These are phyloP conservation scores for Charanyca ferruginea DNA, from an alignment of 2,888 invertebrate genomes.

Conservation along the genomic window DNA sequence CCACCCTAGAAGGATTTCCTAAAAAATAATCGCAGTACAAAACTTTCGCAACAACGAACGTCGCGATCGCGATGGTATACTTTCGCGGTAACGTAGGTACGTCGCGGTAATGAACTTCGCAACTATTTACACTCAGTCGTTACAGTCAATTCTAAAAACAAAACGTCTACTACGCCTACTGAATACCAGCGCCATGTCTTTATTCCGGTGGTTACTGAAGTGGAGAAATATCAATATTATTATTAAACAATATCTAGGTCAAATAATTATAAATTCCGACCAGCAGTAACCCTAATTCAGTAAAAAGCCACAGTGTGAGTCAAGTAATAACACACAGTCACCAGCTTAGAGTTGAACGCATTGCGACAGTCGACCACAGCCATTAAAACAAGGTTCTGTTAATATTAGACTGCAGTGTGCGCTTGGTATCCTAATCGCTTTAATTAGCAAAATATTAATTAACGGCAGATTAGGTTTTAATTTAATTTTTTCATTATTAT, in stretches of 20 bases:
- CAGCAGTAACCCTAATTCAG: not conserved
- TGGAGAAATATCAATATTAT: no score
- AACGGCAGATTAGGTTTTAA: not conserved
- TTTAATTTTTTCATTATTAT: slow-evolving; percentile 19
- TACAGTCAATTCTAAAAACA: no score
- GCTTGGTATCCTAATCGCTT: slow-evolving; percentile 35
- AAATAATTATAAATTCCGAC: not conserved
- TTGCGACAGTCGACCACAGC: slow-evolving; percentile 47
- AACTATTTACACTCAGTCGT: no score
- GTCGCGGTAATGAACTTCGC: no score
- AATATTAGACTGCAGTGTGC: slow-evolving; percentile 32
- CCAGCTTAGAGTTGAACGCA: slow-evolving; percentile 37
- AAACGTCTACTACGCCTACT: no score
- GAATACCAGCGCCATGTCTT: no score
- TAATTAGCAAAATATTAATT: slow-evolving; percentile 43
- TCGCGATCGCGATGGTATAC: no score
- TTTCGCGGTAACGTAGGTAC: no score
- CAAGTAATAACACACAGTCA: slow-evolving; percentile 12
- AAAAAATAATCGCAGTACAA: no score
- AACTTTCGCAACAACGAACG: no score
- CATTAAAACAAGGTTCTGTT: slow-evolving; percentile 34
- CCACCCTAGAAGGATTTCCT: no score
- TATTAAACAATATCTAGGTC: not conserved
- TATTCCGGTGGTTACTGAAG: no score
- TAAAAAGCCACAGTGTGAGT: slow-evolving; percentile 16